Conservation (phyloP, 1,140 invertebrate species). For the Dufourea novaeangliae region DNA sequence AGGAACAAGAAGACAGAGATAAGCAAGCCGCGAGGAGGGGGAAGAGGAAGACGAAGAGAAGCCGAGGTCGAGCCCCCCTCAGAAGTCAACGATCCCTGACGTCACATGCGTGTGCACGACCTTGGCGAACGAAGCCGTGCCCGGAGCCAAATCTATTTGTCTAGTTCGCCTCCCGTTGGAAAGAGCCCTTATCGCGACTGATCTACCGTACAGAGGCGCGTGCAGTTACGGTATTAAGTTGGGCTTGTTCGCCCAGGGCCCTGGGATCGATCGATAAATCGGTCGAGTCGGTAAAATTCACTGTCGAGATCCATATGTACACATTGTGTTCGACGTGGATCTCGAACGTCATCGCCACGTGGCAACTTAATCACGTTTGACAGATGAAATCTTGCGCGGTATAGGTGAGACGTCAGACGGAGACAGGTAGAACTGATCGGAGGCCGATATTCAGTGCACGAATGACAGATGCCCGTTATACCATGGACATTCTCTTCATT, state of each 20-base stretch:
- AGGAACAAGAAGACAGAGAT: constrained; percentile 13
- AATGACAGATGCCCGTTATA: too few species aligned
- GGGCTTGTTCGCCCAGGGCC: too few species aligned
- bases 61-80: constrained; percentile 75
- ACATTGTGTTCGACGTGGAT: neutral
- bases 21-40: constrained; percentile 13
- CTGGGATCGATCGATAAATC: neutral
- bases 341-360: neutral
- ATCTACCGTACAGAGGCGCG: neutral
- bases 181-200: constrained; percentile 16
- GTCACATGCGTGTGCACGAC: constrained; percentile 73
- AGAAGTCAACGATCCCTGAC: constrained; percentile 78
- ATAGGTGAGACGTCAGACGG: too few species aligned
- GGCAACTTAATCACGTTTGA: too few species aligned
- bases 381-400: too few species aligned
- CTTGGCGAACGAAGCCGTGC: constrained; percentile 72
- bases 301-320: neutral
- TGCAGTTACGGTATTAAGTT: too few species aligned
- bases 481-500: too few species aligned
- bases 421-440: too few species aligned
- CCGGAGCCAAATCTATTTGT: constrained; percentile 73
- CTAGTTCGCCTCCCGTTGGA: constrained; percentile 14
- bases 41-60: constrained; percentile 50
- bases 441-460: too few species aligned
- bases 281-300: neutral